A percentile compares a stretch with the other conserved stretches of the same genome.
Conservation (phyloP, 2,113 vertebrate species). For the Rhynchopsitta pachyrhyncha region DNA sequence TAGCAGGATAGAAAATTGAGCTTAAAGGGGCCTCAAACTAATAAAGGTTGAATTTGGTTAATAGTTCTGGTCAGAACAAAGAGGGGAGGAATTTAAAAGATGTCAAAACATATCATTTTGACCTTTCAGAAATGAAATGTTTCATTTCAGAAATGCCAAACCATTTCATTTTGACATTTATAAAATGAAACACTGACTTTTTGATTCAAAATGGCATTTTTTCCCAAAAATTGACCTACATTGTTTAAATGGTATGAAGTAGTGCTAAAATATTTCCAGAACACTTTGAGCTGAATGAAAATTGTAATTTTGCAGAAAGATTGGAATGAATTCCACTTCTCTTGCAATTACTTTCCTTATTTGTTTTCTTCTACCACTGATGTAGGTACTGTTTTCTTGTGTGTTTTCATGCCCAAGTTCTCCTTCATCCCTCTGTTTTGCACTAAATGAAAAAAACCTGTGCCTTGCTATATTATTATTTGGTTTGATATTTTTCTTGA, state of each 20-base stretch:
- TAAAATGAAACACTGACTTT: slow-evolving; percentile 58
- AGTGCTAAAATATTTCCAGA: not conserved
- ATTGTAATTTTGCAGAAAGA: not conserved
- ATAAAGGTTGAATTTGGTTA: slow-evolving; percentile 53
- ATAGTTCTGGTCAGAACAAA: slow-evolving; percentile 40
- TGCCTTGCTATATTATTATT: not conserved
- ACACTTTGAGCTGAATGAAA: not conserved
- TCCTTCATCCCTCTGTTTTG: not conserved
- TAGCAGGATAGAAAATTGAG: not conserved
- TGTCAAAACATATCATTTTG: slow-evolving; percentile 60
- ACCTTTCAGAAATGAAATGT: slow-evolving; percentile 61
- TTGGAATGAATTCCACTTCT: not conserved
- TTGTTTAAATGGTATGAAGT: not conserved
- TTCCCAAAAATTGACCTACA: slow-evolving; percentile 10
- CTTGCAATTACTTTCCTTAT: not conserved
- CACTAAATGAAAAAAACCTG: not conserved
- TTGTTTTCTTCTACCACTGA: not conserved
- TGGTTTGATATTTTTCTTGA: not conserved
- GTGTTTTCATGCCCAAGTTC: not conserved
- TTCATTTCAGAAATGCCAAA: slow-evolving; percentile 61
- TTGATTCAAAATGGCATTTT: slow-evolving; percentile 49
- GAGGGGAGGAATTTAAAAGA: not conserved
- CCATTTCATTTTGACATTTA: slow-evolving; percentile 61
- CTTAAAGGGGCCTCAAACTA: slow-evolving; percentile 2
- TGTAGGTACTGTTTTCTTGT: not conserved